These are phyloP conservation scores for Metaphire vulgaris DNA, from an alignment of 1,140 invertebrate species.

Conservation along the genomic window DNA sequence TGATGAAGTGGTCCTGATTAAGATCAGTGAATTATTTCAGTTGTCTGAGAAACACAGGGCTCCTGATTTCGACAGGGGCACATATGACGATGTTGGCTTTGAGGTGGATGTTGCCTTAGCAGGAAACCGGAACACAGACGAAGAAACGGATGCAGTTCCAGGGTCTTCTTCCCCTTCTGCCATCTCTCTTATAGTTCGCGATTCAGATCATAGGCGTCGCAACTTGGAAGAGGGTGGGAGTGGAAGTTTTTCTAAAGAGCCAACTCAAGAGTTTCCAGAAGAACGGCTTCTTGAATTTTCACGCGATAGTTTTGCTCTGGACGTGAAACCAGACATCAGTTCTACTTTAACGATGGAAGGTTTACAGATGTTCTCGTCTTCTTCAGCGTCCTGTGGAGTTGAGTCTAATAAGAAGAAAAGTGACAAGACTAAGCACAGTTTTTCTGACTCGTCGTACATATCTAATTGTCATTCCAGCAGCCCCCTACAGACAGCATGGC, in stretches of 20 bases:
- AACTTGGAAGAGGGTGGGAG: no score
- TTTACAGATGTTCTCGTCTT: background rate
- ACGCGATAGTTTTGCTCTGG: background rate
- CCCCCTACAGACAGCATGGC: background rate
- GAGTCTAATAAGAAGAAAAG: background rate
- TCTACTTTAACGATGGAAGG: background rate
- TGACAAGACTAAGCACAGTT: background rate
- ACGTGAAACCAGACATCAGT: background rate
- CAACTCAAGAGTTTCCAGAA: background rate
- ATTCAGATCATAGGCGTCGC: no score
- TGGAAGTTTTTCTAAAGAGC: background rate
- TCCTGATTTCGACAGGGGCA: background rate
- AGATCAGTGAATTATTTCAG: background rate
- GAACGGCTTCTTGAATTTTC: background rate
- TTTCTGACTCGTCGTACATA: background rate
- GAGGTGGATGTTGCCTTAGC: background rate
- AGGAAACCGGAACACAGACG: no score
- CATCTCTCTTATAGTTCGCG: no score
- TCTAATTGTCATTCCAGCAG: background rate
- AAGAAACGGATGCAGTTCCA: no score
- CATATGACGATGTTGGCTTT: background rate
- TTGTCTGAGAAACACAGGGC: background rate
- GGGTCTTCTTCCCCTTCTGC: no score
- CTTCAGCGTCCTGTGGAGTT: background rate
- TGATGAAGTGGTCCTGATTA: background rate